Percentiles rank a stretch among this genome's conserved stretches.
Conservation (phyloP, 2,797 vertebrate species). For the Bucorvus abyssinicus region DNA sequence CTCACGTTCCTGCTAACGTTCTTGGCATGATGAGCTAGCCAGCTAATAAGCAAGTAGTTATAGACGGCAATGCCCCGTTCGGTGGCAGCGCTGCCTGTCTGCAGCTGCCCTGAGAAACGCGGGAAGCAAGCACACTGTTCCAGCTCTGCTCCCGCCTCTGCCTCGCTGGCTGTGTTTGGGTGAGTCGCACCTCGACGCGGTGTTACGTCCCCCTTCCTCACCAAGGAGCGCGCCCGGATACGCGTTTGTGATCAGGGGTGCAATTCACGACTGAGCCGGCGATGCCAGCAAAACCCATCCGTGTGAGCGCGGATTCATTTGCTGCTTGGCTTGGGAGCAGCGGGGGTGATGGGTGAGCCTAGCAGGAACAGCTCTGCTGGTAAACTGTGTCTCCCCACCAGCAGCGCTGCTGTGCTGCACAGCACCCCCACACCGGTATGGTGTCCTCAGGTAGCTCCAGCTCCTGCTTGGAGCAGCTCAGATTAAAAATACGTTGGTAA, state of each 20-base stretch:
- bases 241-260: background rate
- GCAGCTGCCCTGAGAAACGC: background rate
- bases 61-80: slow-evolving; percentile 1
- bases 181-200: background rate
- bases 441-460: background rate
- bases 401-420: background rate
- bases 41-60: slow-evolving; percentile 54
- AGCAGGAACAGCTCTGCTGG: background rate
- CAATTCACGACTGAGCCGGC: background rate
- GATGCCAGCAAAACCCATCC: background rate
- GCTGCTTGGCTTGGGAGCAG: background rate
- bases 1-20: background rate
- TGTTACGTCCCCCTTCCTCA: background rate
- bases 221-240: background rate
- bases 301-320: background rate
- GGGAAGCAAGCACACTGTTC: background rate
- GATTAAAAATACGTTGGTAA: background rate
- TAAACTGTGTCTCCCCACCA: background rate
- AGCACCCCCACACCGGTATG: background rate
- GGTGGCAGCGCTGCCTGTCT: background rate
- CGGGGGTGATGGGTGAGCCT: background rate
- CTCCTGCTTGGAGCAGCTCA: background rate
- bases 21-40: slow-evolving; percentile 3
- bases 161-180: background rate
- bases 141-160: background rate